Evolutionary conservation across 35 echinoderm and acorn worm species (phyloP), one percentile per base, ranked within the genome.

Genomic region (Heliocidaris tuberculata): DNA sequence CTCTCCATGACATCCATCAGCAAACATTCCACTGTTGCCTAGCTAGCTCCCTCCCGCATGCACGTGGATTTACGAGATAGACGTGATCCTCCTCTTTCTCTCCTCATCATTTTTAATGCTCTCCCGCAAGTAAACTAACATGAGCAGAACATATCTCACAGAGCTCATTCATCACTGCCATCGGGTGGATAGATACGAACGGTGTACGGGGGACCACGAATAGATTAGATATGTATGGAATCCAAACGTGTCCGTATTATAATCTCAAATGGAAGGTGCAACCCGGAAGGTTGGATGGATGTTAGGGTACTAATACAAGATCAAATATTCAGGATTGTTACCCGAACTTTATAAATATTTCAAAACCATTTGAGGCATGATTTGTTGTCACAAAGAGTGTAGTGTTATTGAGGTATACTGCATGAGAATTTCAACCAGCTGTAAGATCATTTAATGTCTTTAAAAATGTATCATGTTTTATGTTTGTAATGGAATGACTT

Each of bases 141-240:
- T 78, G 65, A 78, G 5, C 27, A 78, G 19, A 78, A 78, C 65
- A 78, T 78, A n/a, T 24, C 65, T 78, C 65, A 78, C 65, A n/a
- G 65, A 78, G 65, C 65, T n/a, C 65, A 19, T 78, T 29, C 65
- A 78, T 78, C 65, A 78, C 21, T 78, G 65, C 65, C 65, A 78
- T 19, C 2, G 27, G 35, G 0, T 42, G 35, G 65, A n/a, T 78
- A 78, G 19, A 27, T 78, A 19, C 1, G 65, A 24, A 2, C 21
- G 27, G 65, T 78, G 2, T n/a, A 78, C 65, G 65, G 27, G 17
- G 65, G 19, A 78, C 65, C 17, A 7, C 27, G 0, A 9, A 19
- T 78, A 78, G 65, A 78, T 78, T 78, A 78, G 65, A 78, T 78
- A 78, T 78, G 65, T 78, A 78, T 78, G 65, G 65, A n/a, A 78